Conservation (phyloP, 1,140 invertebrate species). For the Palaemon carinicauda region DNA sequence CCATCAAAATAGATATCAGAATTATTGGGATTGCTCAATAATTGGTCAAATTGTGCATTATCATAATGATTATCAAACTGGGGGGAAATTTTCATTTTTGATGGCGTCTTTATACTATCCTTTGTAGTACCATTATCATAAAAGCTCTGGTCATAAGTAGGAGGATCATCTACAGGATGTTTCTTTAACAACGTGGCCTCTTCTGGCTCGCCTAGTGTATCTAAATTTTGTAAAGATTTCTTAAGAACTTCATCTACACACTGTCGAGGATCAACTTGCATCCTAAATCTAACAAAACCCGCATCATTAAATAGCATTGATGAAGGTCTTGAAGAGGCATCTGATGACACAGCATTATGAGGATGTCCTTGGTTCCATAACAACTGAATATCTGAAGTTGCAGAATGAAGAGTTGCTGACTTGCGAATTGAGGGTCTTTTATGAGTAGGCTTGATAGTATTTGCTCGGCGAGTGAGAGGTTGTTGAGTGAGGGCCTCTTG, state of each 20-base stretch:
- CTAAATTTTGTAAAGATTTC: conserved; percentile 42
- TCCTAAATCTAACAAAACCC: conserved; percentile 82
- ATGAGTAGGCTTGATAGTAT: conserved; percentile 26
- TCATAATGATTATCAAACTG: conserved; percentile 32
- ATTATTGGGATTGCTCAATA: conserved; percentile 6
- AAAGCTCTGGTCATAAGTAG: conserved; percentile 20
- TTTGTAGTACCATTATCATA: neutral
- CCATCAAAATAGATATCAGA: neutral
- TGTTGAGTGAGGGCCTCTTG: conserved; percentile 71
- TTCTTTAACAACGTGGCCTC: neutral
- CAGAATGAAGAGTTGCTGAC: conserved; percentile 67
- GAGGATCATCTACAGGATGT: conserved; percentile 14
- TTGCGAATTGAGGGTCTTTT: conserved; percentile 65
- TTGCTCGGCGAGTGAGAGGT: conserved; percentile 31
- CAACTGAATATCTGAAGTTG: conserved; percentile 64
- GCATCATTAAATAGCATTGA: conserved; percentile 85
- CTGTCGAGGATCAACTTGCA: conserved; percentile 41
- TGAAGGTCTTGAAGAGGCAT: conserved; percentile 62
- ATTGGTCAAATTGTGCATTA: conserved; percentile 14
- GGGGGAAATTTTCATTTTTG: neutral
- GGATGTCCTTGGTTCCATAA: conserved; percentile 66
- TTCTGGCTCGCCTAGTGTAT: conserved; percentile 7
- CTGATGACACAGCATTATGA: conserved; percentile 63
- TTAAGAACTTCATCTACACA: conserved; percentile 18
- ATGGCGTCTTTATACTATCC: neutral